These are phyloP conservation scores for Bovichtus variegatus DNA, from an alignment of 2,797 vertebrate species.

Conservation along the genomic window DNA sequence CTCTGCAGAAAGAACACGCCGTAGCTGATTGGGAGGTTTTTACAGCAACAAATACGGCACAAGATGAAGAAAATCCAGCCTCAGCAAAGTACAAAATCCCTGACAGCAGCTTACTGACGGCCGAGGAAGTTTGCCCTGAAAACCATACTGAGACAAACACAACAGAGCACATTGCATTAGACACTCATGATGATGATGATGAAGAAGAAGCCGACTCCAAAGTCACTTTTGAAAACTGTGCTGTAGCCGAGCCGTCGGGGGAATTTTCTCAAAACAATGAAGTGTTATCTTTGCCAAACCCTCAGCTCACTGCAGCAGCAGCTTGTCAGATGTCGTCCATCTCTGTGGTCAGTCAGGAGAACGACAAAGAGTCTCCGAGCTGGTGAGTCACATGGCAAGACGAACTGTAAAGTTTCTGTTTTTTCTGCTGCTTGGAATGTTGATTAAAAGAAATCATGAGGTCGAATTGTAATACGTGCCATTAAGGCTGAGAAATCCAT, in stretches of 20 bases:
- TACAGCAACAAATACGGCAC: constrained; percentile 1
- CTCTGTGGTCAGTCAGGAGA: constrained; percentile 43
- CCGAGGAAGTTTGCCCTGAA: constrained; percentile 25
- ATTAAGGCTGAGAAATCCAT: not conserved
- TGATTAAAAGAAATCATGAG: not conserved
- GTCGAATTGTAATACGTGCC: not conserved
- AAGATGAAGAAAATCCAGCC: constrained; percentile 18
- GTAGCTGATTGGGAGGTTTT: not conserved
- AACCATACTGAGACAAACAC: constrained; percentile 22
- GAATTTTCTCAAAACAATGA: constrained; percentile 17
- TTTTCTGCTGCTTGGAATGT: not conserved
- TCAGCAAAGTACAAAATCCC: constrained; percentile 28
- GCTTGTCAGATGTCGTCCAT: constrained; percentile 31
- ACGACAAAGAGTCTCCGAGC: constrained; percentile 14
- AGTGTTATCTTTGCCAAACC: constrained; percentile 31
- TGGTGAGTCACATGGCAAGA: constrained; percentile 59
- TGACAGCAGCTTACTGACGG: not conserved
- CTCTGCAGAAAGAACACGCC: not conserved
- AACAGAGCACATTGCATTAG: constrained; percentile 22
- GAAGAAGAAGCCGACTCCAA: constrained; percentile 11
- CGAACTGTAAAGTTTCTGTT: not conserved
- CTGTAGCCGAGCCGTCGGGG: constrained; percentile 14
- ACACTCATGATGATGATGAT: constrained; percentile 11
- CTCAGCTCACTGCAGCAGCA: constrained; percentile 19
- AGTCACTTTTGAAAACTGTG: not conserved